phyloP scores from a whole-genome alignment of 64 coral and sea anemone genomes.

The Actinia tenebrosa region DNA sequence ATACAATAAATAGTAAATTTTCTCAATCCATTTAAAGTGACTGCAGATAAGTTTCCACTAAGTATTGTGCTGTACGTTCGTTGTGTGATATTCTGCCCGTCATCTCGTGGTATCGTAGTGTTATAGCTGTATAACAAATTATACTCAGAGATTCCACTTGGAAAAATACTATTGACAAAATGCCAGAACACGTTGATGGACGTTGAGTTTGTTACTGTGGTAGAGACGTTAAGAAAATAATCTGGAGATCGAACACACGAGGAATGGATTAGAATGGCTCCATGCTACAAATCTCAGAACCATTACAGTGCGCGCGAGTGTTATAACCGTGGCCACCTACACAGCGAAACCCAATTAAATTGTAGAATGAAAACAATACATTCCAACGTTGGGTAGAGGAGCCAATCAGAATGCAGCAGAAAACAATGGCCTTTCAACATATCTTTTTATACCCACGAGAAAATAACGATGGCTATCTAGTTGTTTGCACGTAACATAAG shows the following conservation, averaged over 20 bases:
- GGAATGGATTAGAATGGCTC: not conserved
- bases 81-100: not conserved
- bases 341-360: no score
- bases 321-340: no score
- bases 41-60: not conserved
- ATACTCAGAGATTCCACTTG: not conserved
- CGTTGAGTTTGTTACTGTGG: not conserved
- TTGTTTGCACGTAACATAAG: no score
- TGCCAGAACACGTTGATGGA: not conserved
- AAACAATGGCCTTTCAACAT: no score
- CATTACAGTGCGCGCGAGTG: no score
- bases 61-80: not conserved
- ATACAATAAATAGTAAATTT: conserved; percentile 39
- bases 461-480: no score
- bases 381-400: no score
- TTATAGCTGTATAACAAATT: conserved; percentile 7
- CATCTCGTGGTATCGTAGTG: not conserved
- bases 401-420: no score
- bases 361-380: no score
- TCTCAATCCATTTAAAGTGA: conserved; percentile 9
- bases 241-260: not conserved
- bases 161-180: not conserved
- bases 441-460: no score
- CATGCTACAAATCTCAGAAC: no score
- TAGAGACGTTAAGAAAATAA: not conserved